Evolutionary conservation across 2,113 vertebrate species (phyloP).

Genomic region (Hoplias malabaricus): DNA sequence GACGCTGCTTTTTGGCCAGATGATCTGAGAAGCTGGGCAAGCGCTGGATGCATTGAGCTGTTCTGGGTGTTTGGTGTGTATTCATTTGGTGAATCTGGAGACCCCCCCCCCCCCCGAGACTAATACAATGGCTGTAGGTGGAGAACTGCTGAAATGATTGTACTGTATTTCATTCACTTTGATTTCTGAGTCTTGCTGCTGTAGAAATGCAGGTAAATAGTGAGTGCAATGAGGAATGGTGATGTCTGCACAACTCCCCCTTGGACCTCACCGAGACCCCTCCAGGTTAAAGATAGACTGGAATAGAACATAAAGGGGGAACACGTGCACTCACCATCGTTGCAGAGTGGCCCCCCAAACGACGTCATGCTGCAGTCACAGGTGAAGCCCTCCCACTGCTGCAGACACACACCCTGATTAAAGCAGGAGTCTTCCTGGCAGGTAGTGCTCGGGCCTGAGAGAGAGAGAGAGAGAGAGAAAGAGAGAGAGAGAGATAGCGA

Average conservation of each 20-base stretch:
- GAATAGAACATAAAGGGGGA: background rate
- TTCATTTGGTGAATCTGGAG: background rate
- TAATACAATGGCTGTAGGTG: too few relatives aligned
- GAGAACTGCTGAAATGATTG: too few relatives aligned
- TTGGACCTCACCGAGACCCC: too few relatives aligned
- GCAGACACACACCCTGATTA: slow-evolving; percentile 97
- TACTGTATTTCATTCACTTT: too few relatives aligned
- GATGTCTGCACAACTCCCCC: too few relatives aligned
- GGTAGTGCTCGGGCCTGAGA: slow-evolving; percentile 92
- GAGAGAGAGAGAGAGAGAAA: background rate
- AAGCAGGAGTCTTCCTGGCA: slow-evolving; percentile 98
- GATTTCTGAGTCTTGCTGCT: too few relatives aligned
- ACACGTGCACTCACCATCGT: slow-evolving; percentile 85
- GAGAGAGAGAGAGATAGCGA: background rate
- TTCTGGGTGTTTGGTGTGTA: background rate
- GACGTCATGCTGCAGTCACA: slow-evolving; percentile 99
- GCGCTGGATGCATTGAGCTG: too few relatives aligned
- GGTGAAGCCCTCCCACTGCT: slow-evolving; percentile 98
- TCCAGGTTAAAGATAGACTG: background rate
- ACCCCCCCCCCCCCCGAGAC: too few relatives aligned
- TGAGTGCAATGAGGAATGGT: too few relatives aligned
- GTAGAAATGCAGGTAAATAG: too few relatives aligned
- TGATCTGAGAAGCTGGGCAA: background rate
- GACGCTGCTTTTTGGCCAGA: background rate
- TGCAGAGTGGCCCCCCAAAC: slow-evolving; percentile 92